These are phyloP conservation scores for Danaus chrysippus DNA, from an alignment of 2,888 invertebrate species.

Conservation along the genomic window DNA sequence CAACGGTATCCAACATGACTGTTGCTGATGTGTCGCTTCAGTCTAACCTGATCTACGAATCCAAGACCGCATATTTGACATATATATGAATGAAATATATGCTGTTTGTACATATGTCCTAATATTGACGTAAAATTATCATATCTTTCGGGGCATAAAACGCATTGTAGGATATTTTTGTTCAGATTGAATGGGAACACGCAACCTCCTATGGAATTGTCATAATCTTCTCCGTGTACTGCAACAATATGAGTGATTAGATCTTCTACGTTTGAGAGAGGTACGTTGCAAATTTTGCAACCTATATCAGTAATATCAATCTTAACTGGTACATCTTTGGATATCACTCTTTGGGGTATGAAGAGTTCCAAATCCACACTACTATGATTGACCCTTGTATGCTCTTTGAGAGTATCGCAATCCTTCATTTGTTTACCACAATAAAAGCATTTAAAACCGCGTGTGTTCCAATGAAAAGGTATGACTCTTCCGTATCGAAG, in stretches of 20 bases:
- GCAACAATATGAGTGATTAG: constrained; percentile 47
- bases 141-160: constrained; percentile 45
- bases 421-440: constrained; percentile 54
- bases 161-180: constrained; percentile 49
- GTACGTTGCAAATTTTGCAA: constrained; percentile 49
- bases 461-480: constrained; percentile 62
- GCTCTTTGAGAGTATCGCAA: constrained; percentile 47
- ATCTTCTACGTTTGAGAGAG: constrained; percentile 43
- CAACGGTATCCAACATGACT: constrained; percentile 51
- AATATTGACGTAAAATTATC: constrained; percentile 55
- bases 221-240: constrained; percentile 47
- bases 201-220: constrained; percentile 43
- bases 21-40: constrained; percentile 53
- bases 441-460: constrained; percentile 60
- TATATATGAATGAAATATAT: constrained; percentile 50
- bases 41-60: constrained; percentile 49
- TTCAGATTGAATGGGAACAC: constrained; percentile 55
- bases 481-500: constrained; percentile 53
- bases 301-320: constrained; percentile 49
- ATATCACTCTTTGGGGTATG: constrained; percentile 47
- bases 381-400: constrained; percentile 44
- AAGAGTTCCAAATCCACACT: constrained; percentile 43
- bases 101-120: constrained; percentile 60
- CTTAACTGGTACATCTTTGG: constrained; percentile 62
- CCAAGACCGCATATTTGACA: constrained; percentile 60